Evolutionary conservation across 2,113 vertebrate species (phyloP), one percentile per base, ranked within the genome.

Genomic region (Thermophis baileyi): DNA sequence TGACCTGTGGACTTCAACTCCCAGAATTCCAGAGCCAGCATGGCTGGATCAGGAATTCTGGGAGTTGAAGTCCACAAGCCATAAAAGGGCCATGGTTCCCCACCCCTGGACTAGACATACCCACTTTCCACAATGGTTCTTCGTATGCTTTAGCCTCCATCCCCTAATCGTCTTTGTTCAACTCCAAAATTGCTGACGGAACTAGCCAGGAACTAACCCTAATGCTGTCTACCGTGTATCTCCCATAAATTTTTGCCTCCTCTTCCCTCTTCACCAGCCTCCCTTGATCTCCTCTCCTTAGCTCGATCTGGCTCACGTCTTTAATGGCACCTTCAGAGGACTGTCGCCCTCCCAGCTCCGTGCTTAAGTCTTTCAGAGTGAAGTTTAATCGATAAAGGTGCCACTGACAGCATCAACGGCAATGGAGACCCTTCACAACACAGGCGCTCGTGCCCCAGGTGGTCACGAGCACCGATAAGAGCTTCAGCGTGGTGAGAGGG

Each of bases 201-300:
- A 18, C 63, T 74, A 74, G n/a, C 14, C 63, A 35, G 63, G n/a
- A 18, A 18, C n/a, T 35, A 7, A 74, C 63, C n/a, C n/a, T 6
- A 74, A 35, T 35, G 69, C 86, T 1, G 2, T 16, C 49, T 49
- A 49, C 27, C 0, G 27, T 50, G 25, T 87, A 44, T 12, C 49
- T 87, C 86, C 49, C 47, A 27, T 30, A 14, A 3, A 7, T 16
- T n/a, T 12, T 47, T 27, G 47, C 2, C 30, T 50, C 10, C 27
- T n/a, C 44, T 93, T 18, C 30, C 51, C 57, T 94, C 95, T 91
- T 54, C 94, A 87, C 88, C 69, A 40, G 8, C 51, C 85, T 85
- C 90, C 87, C 94, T 94, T 94, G 54, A 93, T 94, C 95, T 94
- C 96, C 94, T 88, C 93, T 95, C 94, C 90, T 55, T 85, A 18